These are phyloP conservation scores for Falco cherrug DNA, from an alignment of 2,797 vertebrate species.

Conservation along the genomic window DNA sequence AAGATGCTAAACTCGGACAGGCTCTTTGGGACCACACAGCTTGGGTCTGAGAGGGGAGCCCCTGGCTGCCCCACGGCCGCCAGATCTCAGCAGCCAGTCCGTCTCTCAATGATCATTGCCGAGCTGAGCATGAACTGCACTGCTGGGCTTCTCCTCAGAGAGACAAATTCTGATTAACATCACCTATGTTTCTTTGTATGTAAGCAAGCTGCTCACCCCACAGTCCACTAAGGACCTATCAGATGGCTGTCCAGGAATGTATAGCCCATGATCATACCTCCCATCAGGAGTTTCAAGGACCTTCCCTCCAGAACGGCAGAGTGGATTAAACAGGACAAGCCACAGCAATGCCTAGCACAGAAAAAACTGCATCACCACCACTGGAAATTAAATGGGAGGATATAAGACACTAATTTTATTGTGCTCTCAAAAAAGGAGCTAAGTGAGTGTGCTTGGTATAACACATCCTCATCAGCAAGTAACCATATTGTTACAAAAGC, in stretches of 20 bases:
- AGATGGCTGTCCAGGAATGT: neutral
- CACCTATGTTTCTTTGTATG: neutral
- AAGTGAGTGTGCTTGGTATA: neutral
- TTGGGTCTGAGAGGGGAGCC: fast-evolving
- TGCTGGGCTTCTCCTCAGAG: neutral
- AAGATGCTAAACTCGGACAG: neutral
- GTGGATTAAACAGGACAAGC: neutral
- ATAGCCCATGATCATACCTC: neutral
- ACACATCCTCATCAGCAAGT: neutral
- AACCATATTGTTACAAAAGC: neutral
- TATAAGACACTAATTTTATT: neutral
- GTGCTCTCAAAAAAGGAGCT: neutral
- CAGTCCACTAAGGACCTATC: neutral
- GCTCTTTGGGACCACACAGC: neutral
- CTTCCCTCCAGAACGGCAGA: neutral
- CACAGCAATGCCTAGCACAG: neutral
- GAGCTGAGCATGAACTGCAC: fast-evolving
- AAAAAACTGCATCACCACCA: neutral
- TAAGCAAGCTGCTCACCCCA: neutral
- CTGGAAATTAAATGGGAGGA: neutral
- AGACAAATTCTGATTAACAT: neutral
- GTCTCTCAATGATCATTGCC: neutral
- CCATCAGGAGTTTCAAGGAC: neutral
- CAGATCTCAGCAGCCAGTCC: neutral
- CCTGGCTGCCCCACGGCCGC: neutral